Conservation (phyloP, 2,113 vertebrate species). For the Corythornis vintsioides region DNA sequence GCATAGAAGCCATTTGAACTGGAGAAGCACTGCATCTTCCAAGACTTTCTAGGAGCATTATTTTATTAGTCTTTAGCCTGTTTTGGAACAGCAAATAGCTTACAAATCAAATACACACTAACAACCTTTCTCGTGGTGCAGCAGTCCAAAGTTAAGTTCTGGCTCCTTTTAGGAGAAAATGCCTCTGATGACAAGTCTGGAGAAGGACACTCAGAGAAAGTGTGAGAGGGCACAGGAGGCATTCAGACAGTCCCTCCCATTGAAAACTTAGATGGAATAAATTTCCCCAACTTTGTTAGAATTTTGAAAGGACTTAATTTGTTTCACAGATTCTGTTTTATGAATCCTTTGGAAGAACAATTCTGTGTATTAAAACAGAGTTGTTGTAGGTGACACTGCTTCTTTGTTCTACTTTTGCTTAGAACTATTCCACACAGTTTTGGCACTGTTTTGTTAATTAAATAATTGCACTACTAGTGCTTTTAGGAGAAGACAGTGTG, state of each 20-base stretch:
- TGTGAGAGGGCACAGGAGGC: background rate
- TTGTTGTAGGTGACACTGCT: background rate
- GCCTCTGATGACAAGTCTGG: background rate
- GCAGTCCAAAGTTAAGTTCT: background rate
- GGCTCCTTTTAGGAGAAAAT: background rate
- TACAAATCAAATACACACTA: background rate
- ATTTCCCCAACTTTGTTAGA: background rate
- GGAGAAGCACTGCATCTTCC: background rate
- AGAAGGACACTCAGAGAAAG: background rate
- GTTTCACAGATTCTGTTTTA: background rate
- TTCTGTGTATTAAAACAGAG: background rate
- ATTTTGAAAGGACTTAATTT: background rate
- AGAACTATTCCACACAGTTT: background rate
- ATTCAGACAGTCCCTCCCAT: background rate
- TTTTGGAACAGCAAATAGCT: background rate
- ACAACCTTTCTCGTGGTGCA: background rate
- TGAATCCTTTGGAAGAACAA: background rate
- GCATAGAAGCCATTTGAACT: background rate
- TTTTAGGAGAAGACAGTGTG: background rate
- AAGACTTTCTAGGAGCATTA: background rate
- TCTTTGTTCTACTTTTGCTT: background rate
- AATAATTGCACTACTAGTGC: background rate
- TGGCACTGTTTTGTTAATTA: background rate
- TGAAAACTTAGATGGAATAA: background rate
- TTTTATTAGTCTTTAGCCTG: background rate